Evolutionary conservation across 64 coral and sea anemone genomes (phyloP), one percentile per base, ranked within the genome.

Genomic region (Pachyseris speciosa): DNA sequence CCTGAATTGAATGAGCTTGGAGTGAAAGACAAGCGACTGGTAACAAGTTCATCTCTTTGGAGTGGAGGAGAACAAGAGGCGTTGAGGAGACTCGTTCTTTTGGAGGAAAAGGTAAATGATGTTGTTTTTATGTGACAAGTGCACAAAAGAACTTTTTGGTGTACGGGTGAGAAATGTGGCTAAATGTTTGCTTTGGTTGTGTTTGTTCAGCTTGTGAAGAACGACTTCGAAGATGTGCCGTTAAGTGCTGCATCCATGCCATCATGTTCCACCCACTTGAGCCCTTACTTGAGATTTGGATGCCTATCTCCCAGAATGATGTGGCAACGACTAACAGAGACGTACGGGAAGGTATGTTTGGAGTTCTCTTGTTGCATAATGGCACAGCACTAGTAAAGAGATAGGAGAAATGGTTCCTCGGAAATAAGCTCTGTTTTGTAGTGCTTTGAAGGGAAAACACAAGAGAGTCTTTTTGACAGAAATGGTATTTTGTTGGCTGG

Each of bases 211-310:
- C 25, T 59, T 58, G 39, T 28, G 2, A 40, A 89, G 37, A 57
- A 79, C 4, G 59, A 80, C 39, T 89, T 89, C 43, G 69, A 79
- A 19, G 58, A 79, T 6, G 42, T 37, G 9, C 28, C 63, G 17
- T 29, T 66, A 8, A 89, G 27, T 67, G 39, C 52, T 8, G 74
- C 41, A 78, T 53, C 74, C 13, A 78, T 89, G 20, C n/a, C 63
- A 33, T 71, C 87, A 4, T 20, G 25, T 33, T 29, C 39, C 2
- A 68, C 87, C 9, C 87, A 79, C 58, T 25, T 89, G 2, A 89
- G 87, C 58, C 87, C 87, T 68, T 89, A 79, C 59, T 20, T 89
- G 20, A n/a, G 87, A 50, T 79, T 57, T 69, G 87, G 87, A 59
- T 89, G 87, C 63, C 22, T 89, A 16, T 89, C 87, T 51, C 72